Conservation (phyloP, 2,888 invertebrate genomes). For the Dascillus cervinus region DNA sequence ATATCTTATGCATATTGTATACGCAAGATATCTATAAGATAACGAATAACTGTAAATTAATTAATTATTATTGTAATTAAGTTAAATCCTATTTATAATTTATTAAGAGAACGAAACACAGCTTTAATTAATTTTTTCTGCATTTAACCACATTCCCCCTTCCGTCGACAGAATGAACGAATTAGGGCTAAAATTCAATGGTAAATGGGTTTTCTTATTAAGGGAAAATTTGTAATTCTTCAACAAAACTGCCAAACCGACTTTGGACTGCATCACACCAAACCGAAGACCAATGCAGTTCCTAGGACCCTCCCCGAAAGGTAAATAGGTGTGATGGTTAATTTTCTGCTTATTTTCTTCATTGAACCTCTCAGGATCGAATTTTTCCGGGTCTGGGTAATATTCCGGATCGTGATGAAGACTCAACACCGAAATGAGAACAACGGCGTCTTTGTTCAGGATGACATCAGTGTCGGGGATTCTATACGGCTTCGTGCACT, state of each 20-base stretch:
- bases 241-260: slow-evolving; percentile 22
- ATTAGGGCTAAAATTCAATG: slow-evolving; percentile 15
- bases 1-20: too few species aligned
- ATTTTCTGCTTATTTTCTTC: slow-evolving; percentile 5
- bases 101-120: too few species aligned
- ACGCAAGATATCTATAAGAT: too few species aligned
- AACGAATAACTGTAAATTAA: too few species aligned
- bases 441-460: slow-evolving; percentile 24
- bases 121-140: too few species aligned
- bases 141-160: slow-evolving; percentile 11
- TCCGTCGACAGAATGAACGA: slow-evolving; percentile 10
- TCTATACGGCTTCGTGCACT: slow-evolving; percentile 20
- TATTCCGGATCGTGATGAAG: too few species aligned
- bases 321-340: slow-evolving; percentile 51
- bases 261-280: slow-evolving; percentile 25
- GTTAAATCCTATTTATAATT: too few species aligned
- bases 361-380: slow-evolving; percentile 10
- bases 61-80: too few species aligned
- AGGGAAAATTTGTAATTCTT: slow-evolving; percentile 20
- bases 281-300: slow-evolving; percentile 44
- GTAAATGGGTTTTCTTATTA: slow-evolving; percentile 20
- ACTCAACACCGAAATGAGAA: slow-evolving; percentile 20
- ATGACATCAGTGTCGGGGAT: slow-evolving; percentile 15
- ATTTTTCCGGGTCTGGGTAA: slow-evolving; percentile 12
- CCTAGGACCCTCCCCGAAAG: slow-evolving; percentile 52